Percentiles rank a stretch among this genome's conserved stretches.
These are phyloP conservation scores for Nothocercus julius DNA, from an alignment of 2,113 vertebrate species.

Conservation along the genomic window DNA sequence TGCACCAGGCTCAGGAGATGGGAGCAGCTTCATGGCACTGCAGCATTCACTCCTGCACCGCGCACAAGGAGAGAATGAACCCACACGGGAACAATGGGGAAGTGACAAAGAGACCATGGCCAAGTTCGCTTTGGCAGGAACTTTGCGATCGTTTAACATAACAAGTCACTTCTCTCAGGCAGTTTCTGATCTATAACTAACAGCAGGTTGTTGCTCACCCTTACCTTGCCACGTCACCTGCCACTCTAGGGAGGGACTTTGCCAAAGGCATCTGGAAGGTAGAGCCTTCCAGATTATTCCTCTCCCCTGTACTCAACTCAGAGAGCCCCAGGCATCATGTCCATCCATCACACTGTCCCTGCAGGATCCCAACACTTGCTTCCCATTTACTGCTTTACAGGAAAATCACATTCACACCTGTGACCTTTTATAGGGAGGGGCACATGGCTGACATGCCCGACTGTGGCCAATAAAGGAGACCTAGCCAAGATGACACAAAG, in stretches of 20 bases:
- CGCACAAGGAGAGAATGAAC: not conserved
- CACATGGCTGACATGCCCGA: not conserved
- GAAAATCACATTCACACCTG: not conserved
- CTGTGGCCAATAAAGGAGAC: not conserved
- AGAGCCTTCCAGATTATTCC: not conserved
- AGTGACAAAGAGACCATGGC: not conserved
- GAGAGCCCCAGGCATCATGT: rapidly evolving
- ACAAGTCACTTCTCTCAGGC: not conserved
- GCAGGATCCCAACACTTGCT: not conserved
- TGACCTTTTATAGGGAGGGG: not conserved
- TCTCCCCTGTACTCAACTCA: not conserved
- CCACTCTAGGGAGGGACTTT: not conserved
- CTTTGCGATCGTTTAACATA: not conserved
- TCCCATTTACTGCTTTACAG: not conserved
- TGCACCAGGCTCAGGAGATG: not conserved
- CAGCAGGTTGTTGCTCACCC: not conserved
- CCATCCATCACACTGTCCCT: rapidly evolving
- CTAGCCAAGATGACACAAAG: not conserved
- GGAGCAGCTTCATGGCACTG: not conserved
- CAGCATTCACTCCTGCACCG: not conserved
- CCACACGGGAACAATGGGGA: rapidly evolving
- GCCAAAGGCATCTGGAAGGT: not conserved
- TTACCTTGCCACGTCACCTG: not conserved
- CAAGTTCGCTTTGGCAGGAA: not conserved
- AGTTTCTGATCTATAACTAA: not conserved